Percentiles rank a stretch among this genome's conserved stretches.
Evolutionary conservation across 2,797 vertebrate species (phyloP).

Genomic region (Margarornis squamiger): DNA sequence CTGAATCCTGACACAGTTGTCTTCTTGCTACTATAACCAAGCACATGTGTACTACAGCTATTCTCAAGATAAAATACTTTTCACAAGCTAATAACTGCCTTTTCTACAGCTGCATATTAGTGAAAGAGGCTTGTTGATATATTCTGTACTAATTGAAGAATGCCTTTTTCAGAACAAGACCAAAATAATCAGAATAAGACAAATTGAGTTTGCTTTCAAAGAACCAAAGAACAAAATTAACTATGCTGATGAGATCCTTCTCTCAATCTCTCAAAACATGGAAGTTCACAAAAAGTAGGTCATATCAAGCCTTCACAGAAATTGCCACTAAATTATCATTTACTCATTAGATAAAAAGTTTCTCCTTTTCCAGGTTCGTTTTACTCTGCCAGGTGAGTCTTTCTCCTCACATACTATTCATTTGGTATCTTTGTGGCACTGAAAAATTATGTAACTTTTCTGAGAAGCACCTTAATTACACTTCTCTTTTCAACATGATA

Average conservation of each 20-base stretch:
- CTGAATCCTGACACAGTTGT: not conserved
- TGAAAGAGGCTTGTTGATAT: not conserved
- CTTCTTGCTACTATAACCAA: not conserved
- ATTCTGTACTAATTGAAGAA: not conserved
- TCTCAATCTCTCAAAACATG: not conserved
- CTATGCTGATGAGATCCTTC: not conserved
- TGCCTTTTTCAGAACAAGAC: not conserved
- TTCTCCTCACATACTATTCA: not conserved
- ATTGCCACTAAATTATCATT: not conserved
- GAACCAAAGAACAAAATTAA: not conserved
- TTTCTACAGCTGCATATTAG: not conserved
- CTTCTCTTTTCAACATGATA: not conserved
- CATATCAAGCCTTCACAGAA: not conserved
- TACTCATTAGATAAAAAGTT: not conserved
- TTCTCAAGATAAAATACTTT: not conserved
- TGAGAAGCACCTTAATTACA: not conserved
- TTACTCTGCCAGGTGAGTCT: not conserved
- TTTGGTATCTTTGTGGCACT: not conserved
- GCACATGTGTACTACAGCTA: not conserved
- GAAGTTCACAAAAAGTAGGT: not conserved
- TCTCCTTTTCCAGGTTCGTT: not conserved
- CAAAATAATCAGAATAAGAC: slow-evolving; percentile 4
- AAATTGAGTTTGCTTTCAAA: slow-evolving; percentile 5
- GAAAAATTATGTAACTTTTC: not conserved
- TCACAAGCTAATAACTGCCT: not conserved